These are phyloP conservation scores for Novumbra hubbsi DNA, from an alignment of 2,797 vertebrate genomes.

Conservation along the genomic window DNA sequence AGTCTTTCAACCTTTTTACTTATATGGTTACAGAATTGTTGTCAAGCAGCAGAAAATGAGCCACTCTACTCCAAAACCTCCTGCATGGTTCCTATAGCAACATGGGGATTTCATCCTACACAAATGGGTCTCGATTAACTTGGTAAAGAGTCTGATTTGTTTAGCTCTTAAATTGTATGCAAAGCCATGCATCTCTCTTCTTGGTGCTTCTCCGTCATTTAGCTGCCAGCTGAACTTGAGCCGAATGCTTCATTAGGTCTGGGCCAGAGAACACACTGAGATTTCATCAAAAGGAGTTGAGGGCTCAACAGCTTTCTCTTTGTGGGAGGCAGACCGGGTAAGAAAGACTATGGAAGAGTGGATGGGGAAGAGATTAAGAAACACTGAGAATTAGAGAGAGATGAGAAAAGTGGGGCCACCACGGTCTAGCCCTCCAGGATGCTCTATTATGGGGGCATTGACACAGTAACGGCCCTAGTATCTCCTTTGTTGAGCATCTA, in stretches of 20 bases:
- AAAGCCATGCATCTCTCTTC: slow-evolving; percentile 56
- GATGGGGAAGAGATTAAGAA: slow-evolving; percentile 25
- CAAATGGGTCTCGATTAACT: slow-evolving; percentile 67
- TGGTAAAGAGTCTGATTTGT: slow-evolving; percentile 66
- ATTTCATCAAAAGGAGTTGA: slow-evolving; percentile 50
- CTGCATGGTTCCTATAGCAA: slow-evolving; percentile 68
- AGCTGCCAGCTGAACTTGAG: slow-evolving; percentile 59
- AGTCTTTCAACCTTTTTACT: slow-evolving; percentile 22
- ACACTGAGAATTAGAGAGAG: slow-evolving; percentile 30
- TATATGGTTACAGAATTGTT: slow-evolving; percentile 41
- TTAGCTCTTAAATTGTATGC: slow-evolving; percentile 62
- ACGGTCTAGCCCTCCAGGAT: slow-evolving; percentile 4
- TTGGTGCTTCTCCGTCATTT: slow-evolving; percentile 48
- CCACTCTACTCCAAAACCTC: slow-evolving; percentile 50
- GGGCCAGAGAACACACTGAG: slow-evolving; percentile 28
- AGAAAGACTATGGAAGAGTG: slow-evolving; percentile 3
- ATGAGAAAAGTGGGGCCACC: slow-evolving; percentile 21
- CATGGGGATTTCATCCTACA: slow-evolving; percentile 59
- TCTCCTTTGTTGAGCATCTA: too few relatives aligned
- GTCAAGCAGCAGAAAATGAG: slow-evolving; percentile 44
- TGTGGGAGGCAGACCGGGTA: slow-evolving; percentile 40
- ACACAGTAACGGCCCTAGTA: background rate
- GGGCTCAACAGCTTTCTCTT: slow-evolving; percentile 41
- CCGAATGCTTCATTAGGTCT: slow-evolving; percentile 61
- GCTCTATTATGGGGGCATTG: slow-evolving; percentile 12